Percentiles rank a stretch among this genome's conserved stretches.
Conservation (phyloP, 30 jellyfish, hydroid and myxozoan species). For the Cassiopea xamachana region DNA sequence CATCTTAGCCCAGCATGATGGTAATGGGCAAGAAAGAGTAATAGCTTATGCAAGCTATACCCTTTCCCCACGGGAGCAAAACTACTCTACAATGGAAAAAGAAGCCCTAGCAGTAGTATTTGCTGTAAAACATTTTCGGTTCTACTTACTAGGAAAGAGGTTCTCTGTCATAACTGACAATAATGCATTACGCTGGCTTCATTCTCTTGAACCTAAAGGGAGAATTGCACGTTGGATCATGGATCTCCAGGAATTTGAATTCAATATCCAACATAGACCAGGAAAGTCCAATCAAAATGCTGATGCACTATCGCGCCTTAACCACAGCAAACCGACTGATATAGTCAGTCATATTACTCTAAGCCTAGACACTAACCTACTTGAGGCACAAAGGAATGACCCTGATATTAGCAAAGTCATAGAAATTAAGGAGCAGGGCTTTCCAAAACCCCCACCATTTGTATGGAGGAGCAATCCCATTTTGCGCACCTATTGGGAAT, state of each 20-base stretch:
- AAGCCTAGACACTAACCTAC: constrained; percentile 22
- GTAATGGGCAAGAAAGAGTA: constrained; percentile 17
- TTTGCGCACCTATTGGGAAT: constrained; percentile 48
- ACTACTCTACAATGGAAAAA: constrained; percentile 37
- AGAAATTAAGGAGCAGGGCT: constrained; percentile 24
- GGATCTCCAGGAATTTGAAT: constrained; percentile 53
- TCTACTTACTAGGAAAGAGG: constrained; percentile 40
- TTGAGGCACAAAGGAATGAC: constrained; percentile 47
- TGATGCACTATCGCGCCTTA: constrained; percentile 73
- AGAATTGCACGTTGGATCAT: constrained; percentile 68
- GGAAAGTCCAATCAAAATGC: constrained; percentile 59
- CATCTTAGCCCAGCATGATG: constrained; percentile 38
- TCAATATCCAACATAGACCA: constrained; percentile 40
- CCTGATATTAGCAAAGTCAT: constrained; percentile 47
- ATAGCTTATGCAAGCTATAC: constrained; percentile 60
- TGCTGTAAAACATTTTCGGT: constrained; percentile 22
- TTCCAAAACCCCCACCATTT: constrained; percentile 41
- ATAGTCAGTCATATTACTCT: constrained; percentile 19
- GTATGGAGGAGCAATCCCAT: constrained; percentile 25
- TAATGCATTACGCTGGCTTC: constrained; percentile 74
- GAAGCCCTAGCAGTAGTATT: constrained; percentile 59
- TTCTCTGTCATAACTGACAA: constrained; percentile 60
- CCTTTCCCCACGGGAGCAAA: constrained; percentile 20
- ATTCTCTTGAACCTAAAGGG: constrained; percentile 66
- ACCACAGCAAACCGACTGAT: constrained; percentile 14